Evolutionary conservation across 2,797 vertebrate genomes (phyloP).

Genomic region (Molossus alvarezi): DNA sequence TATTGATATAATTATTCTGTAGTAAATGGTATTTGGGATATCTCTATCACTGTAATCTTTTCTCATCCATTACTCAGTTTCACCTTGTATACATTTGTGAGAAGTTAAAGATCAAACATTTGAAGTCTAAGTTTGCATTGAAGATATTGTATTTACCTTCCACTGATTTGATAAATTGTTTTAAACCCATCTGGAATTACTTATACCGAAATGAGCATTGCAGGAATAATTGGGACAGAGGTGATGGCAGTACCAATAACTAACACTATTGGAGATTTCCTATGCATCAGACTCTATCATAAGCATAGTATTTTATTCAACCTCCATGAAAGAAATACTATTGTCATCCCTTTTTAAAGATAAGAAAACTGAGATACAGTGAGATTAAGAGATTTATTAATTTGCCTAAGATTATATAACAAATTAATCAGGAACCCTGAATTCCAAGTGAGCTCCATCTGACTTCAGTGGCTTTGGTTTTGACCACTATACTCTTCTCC

Average conservation of each 20-base stretch:
- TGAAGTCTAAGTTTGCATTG: background rate
- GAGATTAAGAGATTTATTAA: background rate
- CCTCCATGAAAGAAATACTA: background rate
- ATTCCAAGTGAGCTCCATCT: conserved; percentile 5
- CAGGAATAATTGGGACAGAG: background rate
- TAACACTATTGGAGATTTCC: background rate
- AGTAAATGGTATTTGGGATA: background rate
- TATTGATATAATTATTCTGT: background rate
- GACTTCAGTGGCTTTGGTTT: background rate
- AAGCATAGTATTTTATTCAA: background rate
- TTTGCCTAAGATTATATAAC: background rate
- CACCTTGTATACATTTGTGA: background rate
- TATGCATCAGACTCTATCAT: background rate
- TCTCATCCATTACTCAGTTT: background rate
- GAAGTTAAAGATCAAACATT: background rate
- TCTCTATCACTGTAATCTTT: background rate
- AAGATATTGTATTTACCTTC: background rate
- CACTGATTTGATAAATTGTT: background rate
- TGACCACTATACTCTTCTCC: background rate
- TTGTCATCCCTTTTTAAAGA: background rate
- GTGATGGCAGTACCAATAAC: background rate
- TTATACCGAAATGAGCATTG: background rate
- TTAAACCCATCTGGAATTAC: background rate
- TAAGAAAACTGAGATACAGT: background rate
- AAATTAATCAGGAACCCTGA: background rate